Evolutionary conservation across 2,888 invertebrate genomes (phyloP), one percentile per base, ranked within the genome.

Genomic region (Patella depressa): DNA sequence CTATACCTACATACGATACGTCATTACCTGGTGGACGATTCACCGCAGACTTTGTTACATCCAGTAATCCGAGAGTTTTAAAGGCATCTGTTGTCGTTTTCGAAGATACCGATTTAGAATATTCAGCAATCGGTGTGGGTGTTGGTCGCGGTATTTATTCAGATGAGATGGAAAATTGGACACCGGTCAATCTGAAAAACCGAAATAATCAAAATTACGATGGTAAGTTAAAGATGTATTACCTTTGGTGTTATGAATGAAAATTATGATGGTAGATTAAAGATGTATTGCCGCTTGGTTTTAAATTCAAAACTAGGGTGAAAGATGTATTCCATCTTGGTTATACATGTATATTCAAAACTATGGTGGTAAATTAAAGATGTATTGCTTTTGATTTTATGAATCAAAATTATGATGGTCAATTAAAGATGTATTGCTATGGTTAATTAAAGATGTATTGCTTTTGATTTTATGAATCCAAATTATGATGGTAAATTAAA

Each of bases 11-110:
- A 0, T 88, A 84, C 75, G 88, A 88, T 73, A 79, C 81, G 34
- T 86, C 86, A 17, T 71, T 81, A 45, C 88, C 88, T 1, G 79
- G 79, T 2, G 88, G 85, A 11, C 78, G 87, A 11, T 74, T 87
- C 3, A 75, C 77, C 11, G 81, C 81, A 9, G 86, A 79, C 2
- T 88, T 85, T 71, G 57, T 34, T 2, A 76, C 82, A 15, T 84
- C 85, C 70, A 86, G 86, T 75, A 87, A 87, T 74, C 82, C 85
- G 3, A 75, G 73, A 3, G 75, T 79, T 15, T 74, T 87, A 34
- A 81, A 81, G 24, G 87, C 83, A 1, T 78, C 78, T 12, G 78
- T 86, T 45, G 79, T 84, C 7, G 82, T 83, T 7, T 80, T 82
- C 78, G 87, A 87, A 45, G 86, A 87, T 73, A 86, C 86, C 0